Conservation (phyloP, 2,888 invertebrate species). For the Itoplectis maculator region DNA sequence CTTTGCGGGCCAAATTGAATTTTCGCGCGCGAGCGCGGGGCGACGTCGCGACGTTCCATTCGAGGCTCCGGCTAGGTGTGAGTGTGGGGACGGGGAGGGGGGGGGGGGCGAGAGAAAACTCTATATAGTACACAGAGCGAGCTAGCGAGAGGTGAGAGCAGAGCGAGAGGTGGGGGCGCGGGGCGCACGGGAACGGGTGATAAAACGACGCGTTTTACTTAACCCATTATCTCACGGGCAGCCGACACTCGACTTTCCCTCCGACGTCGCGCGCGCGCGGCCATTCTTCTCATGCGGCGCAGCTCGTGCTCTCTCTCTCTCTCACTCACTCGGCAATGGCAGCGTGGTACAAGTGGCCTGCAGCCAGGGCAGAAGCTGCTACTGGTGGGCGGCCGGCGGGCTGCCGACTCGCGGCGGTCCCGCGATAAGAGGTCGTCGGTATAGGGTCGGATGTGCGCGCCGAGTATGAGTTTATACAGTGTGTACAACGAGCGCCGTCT, state of each 20-base stretch:
- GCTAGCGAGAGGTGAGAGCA: neutral
- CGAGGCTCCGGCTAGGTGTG: no score
- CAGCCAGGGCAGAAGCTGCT: slow-evolving; percentile 26
- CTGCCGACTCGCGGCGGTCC: slow-evolving; percentile 29
- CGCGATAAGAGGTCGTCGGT: slow-evolving; percentile 55
- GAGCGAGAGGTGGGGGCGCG: neutral
- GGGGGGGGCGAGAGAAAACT: slow-evolving; percentile 15
- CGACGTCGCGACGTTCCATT: slow-evolving; percentile 47
- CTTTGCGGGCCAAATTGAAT: slow-evolving; percentile 78
- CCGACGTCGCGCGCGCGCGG: slow-evolving; percentile 33
- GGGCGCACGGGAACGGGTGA: slow-evolving; percentile 62
- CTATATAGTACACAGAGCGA: slow-evolving; percentile 14
- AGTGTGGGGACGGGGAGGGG: no score
- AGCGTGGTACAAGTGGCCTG: slow-evolving; percentile 15
- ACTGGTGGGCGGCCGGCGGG: neutral
- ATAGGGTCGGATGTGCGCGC: no score
- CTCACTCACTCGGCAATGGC: neutral
- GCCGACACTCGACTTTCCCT: slow-evolving; percentile 64
- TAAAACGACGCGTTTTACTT: slow-evolving; percentile 77
- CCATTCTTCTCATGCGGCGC: slow-evolving; percentile 60
- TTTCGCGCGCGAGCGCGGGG: slow-evolving; percentile 70
- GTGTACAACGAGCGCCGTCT: no score
- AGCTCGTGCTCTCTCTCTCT: neutral
- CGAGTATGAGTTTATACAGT: no score
- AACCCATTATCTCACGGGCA: slow-evolving; percentile 73